Conservation (phyloP, 2,113 vertebrate species). For the Struthidea cinerea region DNA sequence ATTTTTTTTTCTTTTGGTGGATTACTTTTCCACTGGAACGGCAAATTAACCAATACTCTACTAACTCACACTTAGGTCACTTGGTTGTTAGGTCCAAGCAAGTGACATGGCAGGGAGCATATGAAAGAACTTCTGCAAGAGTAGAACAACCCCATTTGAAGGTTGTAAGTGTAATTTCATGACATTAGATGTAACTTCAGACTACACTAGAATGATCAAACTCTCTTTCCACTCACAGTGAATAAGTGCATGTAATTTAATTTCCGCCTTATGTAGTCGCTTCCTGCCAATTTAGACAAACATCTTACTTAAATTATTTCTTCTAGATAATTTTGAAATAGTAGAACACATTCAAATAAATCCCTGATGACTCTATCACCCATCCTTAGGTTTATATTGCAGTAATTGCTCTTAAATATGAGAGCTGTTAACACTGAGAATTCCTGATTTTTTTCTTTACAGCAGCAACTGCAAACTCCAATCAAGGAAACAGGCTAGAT, state of each 20-base stretch:
- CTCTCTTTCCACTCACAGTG: neutral
- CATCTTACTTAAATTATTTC: neutral
- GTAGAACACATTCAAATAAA: neutral
- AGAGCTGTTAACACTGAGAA: neutral
- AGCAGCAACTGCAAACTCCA: neutral
- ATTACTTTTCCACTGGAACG: neutral
- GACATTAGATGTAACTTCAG: neutral
- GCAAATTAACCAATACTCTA: neutral
- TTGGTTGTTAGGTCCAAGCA: neutral
- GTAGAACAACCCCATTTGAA: neutral
- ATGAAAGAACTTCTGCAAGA: neutral
- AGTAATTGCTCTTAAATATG: neutral
- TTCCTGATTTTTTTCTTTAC: neutral
- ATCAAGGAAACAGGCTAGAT: neutral
- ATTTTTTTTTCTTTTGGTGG: neutral
- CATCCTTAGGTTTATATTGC: neutral
- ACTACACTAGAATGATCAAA: neutral
- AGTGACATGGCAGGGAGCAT: neutral
- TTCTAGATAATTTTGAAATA: neutral
- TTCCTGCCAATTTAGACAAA: neutral
- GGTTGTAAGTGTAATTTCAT: neutral
- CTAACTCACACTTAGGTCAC: neutral
- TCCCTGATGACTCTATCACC: neutral
- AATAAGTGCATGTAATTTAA: neutral
- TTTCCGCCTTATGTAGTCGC: neutral